Evolutionary conservation across 2,113 vertebrate species (phyloP), one percentile per base, ranked within the genome.

Genomic region (Cromileptes altivelis): DNA sequence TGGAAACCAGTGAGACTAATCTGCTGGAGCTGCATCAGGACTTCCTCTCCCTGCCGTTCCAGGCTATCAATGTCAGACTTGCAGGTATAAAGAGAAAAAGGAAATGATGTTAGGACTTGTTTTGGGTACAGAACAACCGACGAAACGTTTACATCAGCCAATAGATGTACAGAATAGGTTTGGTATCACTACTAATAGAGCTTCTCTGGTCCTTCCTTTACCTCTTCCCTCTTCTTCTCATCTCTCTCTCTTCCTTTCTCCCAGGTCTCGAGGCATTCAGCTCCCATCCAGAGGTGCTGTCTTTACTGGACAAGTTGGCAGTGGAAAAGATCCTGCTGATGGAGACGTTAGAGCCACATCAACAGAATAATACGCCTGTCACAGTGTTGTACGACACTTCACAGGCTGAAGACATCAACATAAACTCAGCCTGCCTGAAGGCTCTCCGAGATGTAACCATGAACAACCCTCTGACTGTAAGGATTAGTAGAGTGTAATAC

Each of bases 361-460:
- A 82, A 5, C 62, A 78, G 61, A 92, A 91, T 25, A 95, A 97
- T 23, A 62, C 80, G 47, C 97, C 97, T 18, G 83, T 95, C 63
- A 95, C 95, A 61, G 95, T 99, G 81, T 94, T 99, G 11, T 99
- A 98, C 10, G 97, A 99, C 75, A 99, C 98, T 6, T 99, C 98
- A 0, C 96, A 96, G 79, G 97, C 97, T 49, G 96, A 97, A 0
- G 98, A 99, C 57, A 58, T 99, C 82, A 99, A 99, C 84, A 96
- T 99, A 55, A 99, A 97, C 76, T 90, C 96, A 21, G 70, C 84
- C 45, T 99, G 98, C 89, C 86, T 98, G 82, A 97, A 96, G 83
- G 94, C 94, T 4, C 78, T 98, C 50, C 95, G 94, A 86, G 97
- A 99, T 89, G 94, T 90, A 72, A 96, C 96, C 4, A 95, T 99